Evolutionary conservation across 2,113 vertebrate genomes (phyloP).

Genomic region (Erythrocercus mccallii): DNA sequence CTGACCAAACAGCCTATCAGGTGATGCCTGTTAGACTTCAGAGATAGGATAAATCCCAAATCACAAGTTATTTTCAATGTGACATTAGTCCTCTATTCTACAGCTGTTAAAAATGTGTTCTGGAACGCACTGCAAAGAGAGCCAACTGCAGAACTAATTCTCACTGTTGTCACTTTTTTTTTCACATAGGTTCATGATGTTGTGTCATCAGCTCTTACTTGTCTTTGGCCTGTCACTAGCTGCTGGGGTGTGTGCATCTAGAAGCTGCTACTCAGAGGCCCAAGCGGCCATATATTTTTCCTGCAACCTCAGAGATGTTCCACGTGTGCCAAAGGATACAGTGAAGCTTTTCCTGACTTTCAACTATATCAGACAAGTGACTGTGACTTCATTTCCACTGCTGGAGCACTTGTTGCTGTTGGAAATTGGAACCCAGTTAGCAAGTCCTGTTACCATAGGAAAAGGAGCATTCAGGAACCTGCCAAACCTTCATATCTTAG

Average conservation of each 20-base stretch:
- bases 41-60: not conserved
- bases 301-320: conserved; percentile 68
- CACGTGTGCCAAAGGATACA: conserved; percentile 70
- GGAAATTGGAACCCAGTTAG: conserved; percentile 66
- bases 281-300: conserved; percentile 9
- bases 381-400: conserved; percentile 67
- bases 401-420: conserved; percentile 67
- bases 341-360: conserved; percentile 65
- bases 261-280: conserved; percentile 52
- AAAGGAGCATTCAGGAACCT: conserved; percentile 79
- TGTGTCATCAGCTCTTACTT: conserved; percentile 16
- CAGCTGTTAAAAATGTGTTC: not conserved
- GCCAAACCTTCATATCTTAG: conserved; percentile 70
- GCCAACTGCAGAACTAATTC: not conserved
- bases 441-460: conserved; percentile 61
- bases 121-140: not conserved
- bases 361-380: conserved; percentile 77
- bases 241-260: not conserved
- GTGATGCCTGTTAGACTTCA: not conserved
- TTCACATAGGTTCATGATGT: conserved; percentile 50
- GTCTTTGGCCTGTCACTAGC: conserved; percentile 33
- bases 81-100: not conserved
- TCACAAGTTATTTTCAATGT: not conserved
- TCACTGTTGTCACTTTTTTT: not conserved
- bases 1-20: not conserved